Evolutionary conservation across 1,140 invertebrate species (phyloP).

Genomic region (Heterodera schachtii): DNA sequence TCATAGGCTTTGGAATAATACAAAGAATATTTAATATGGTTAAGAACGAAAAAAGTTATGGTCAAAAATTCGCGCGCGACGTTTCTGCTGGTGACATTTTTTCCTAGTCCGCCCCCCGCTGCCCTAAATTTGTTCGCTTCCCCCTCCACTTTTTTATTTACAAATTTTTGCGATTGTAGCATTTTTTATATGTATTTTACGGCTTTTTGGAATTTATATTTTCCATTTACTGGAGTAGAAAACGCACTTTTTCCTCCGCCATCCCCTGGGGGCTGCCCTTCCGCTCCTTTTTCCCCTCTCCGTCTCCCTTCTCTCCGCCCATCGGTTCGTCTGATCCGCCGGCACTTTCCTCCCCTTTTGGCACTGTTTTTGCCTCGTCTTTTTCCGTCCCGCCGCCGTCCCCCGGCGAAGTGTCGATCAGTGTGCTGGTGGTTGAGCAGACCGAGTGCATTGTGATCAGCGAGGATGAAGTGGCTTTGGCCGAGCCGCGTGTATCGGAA

Average conservation of each 20-base stretch:
- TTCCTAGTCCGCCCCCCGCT: too few relatives aligned
- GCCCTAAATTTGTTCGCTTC: too few relatives aligned
- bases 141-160: too few relatives aligned
- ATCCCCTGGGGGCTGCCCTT: background rate
- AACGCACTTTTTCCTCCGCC: background rate
- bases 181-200: background rate
- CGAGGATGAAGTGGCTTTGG: background rate
- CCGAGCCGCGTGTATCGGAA: background rate
- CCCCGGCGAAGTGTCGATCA: background rate
- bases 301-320: too few relatives aligned
- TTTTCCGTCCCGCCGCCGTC: background rate
- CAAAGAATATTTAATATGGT: too few relatives aligned
- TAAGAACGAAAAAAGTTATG: too few relatives aligned
- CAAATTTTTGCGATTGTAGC: background rate
- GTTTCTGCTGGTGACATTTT: too few relatives aligned
- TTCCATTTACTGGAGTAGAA: background rate
- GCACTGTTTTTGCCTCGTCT: too few relatives aligned
- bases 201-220: background rate
- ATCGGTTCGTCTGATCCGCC: too few relatives aligned
- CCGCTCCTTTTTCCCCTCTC: background rate
- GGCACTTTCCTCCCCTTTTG: too few relatives aligned
- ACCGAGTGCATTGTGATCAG: constrained; percentile 1
- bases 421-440: constrained; percentile 5
- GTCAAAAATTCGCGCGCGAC: too few relatives aligned
- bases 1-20: too few relatives aligned